Evolutionary conservation across 1,140 invertebrate genomes (phyloP), one percentile per base, ranked within the genome.

Genomic region (Akabosia matsudoensis): DNA sequence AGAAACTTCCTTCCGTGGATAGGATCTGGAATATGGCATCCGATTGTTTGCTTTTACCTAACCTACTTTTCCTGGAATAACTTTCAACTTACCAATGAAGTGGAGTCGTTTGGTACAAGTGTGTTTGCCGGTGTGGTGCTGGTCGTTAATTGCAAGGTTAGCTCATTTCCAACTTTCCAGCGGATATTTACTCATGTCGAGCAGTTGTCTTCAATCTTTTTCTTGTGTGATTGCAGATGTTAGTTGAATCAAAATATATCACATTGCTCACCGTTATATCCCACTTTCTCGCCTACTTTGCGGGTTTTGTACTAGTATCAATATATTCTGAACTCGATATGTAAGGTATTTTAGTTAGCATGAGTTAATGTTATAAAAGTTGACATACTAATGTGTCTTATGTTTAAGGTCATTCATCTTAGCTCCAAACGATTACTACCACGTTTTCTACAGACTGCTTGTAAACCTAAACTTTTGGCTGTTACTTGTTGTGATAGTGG

Each of bases 221-320:
- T 2, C 31, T 67, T 78, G 37, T 73, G 73, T 85, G 83, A 75
- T 82, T 45, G 7, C 82, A 91, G 88, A 82, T 92, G 77, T 87
- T 88, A 82, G 82, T 93, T 28, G 86, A 89, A 76, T 89, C 90
- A 33, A 88, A 87, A 71, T 91, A 90, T 83, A 89, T 91, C 81
- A 90, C 88, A 0, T 79, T 85, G 71, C 84, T 88, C 0, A 87
- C 88, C 26, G 82, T 90, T 1, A 14, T 89, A 2, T 79, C 89
- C 22, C 91, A 91, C 0, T 84, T 91, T 79, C 30, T 84, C 13
- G 91, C 90, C 79, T 82, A 90, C n/a, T n/a, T n/a, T n/a, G n/a
- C n/a, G n/a, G n/a, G n/a, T 1, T 67, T 82, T 22, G 85, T 89
- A 61, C 85, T 89, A 13, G 80, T 88, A 7, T 80, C 88, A 7